Evolutionary conservation across 2,888 invertebrate species (phyloP).

Genomic region (Psylliodes chrysocephalus): DNA sequence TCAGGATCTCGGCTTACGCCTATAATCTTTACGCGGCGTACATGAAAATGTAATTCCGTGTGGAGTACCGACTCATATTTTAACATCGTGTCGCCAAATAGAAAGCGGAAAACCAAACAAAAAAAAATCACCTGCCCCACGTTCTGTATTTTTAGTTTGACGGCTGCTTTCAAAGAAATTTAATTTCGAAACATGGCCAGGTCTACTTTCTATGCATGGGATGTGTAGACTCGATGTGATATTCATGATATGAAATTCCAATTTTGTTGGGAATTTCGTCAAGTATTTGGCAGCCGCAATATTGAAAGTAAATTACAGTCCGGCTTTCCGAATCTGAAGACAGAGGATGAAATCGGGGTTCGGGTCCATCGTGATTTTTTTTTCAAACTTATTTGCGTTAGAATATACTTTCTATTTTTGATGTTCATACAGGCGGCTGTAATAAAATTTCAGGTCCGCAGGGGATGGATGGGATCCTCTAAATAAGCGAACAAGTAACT

Average conservation of each 20-base stretch:
- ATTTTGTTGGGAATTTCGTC: constrained; percentile 48
- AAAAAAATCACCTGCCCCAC: neutral
- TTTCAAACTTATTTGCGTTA: constrained; percentile 12
- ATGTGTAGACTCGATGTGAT: constrained; percentile 41
- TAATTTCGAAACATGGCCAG: constrained; percentile 36
- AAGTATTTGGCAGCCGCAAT: constrained; percentile 33
- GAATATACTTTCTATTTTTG: constrained; percentile 8
- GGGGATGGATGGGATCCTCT: too few species aligned
- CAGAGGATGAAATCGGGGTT: neutral
- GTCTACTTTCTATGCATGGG: constrained; percentile 51
- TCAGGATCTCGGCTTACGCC: too few species aligned
- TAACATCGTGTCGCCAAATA: too few species aligned
- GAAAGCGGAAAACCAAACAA: too few species aligned
- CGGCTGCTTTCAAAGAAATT: constrained; percentile 32
- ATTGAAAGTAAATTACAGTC: constrained; percentile 37
- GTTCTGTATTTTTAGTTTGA: constrained; percentile 15
- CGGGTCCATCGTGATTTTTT: constrained; percentile 16
- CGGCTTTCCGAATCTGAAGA: constrained; percentile 8
- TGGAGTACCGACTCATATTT: too few species aligned
- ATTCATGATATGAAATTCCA: constrained; percentile 53
- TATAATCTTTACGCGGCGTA: too few species aligned
- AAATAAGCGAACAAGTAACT: too few species aligned
- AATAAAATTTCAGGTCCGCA: too few species aligned
- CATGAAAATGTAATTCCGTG: too few species aligned
- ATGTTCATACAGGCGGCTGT: too few species aligned